Evolutionary conservation across 1,140 invertebrate species (phyloP).

Genomic region (Leptestheria dahalacensis): DNA sequence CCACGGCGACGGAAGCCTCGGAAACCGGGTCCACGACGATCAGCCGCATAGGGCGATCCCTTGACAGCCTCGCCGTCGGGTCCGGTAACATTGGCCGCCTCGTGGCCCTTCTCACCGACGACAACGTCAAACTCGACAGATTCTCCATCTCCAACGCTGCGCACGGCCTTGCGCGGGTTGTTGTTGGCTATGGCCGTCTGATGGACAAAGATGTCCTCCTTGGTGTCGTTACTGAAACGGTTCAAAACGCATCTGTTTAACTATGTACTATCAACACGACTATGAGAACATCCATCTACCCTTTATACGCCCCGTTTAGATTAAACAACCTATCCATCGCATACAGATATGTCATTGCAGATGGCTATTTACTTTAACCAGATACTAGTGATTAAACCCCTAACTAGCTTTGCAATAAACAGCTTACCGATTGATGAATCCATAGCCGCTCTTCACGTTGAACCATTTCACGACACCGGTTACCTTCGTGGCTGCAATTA

Average conservation of each 20-base stretch:
- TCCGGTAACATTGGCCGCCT: conserved; percentile 92
- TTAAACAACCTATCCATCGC: no score
- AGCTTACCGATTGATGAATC: conserved; percentile 88
- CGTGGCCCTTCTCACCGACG: conserved; percentile 94
- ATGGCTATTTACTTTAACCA: no score
- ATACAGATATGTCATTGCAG: no score
- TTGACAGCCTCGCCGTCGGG: conserved; percentile 82
- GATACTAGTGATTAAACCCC: no score
- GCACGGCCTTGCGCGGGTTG: conserved; percentile 92
- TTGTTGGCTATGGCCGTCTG: conserved; percentile 90
- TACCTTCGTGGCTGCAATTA: conserved; percentile 63
- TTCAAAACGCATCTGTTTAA: conserved; percentile 21
- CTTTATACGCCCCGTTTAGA: no score
- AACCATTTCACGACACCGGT: conserved; percentile 95
- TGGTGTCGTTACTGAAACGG: conserved; percentile 78
- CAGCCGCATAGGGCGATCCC: conserved; percentile 89
- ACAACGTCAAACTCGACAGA: conserved; percentile 98
- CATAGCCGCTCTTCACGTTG: conserved; percentile 98
- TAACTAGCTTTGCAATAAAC: no score
- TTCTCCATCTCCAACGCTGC: conserved; percentile 96
- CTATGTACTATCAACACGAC: no score
- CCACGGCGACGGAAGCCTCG: conserved; percentile 28
- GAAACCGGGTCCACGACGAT: conserved; percentile 45
- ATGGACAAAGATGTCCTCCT: conserved; percentile 99
- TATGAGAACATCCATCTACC: no score